phyloP scores from a whole-genome alignment of 1,140 invertebrate species.

The Rhyacophila brunnea region DNA sequence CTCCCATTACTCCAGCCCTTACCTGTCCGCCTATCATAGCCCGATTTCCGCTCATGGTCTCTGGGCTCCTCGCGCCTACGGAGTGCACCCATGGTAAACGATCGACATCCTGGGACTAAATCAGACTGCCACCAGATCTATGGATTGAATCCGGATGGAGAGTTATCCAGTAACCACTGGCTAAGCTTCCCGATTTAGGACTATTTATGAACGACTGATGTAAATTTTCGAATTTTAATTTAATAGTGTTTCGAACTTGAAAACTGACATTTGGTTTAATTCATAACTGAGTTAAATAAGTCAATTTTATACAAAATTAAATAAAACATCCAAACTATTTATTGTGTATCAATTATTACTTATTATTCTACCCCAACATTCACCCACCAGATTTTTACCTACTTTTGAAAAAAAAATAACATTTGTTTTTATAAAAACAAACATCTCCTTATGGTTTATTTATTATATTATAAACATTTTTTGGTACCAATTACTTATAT shows the following conservation, averaged over 20 bases:
- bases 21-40: slow-evolving; percentile 1
- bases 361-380: too few relatives aligned
- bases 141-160: slow-evolving; percentile 4
- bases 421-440: too few relatives aligned
- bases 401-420: too few relatives aligned
- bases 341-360: too few relatives aligned
- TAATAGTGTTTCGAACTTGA: neutral
- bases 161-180: slow-evolving; percentile 4
- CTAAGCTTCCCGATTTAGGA: slow-evolving; percentile 18
- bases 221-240: slow-evolving; percentile 8
- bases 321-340: too few relatives aligned
- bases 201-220: slow-evolving; percentile 15
- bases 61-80: slow-evolving; percentile 17
- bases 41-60: slow-evolving; percentile 4
- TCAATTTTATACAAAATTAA: too few relatives aligned
- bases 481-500: too few relatives aligned
- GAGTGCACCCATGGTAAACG: slow-evolving; percentile 28
- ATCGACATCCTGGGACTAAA: neutral
- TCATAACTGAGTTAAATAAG: too few relatives aligned
- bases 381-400: too few relatives aligned
- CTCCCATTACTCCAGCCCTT: slow-evolving; percentile 9
- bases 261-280: too few relatives aligned
- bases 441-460: too few relatives aligned
- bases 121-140: neutral
- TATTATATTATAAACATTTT: too few relatives aligned